Evolutionary conservation across 2,888 invertebrate genomes (phyloP).

Genomic region (Eupithecia centaureata): DNA sequence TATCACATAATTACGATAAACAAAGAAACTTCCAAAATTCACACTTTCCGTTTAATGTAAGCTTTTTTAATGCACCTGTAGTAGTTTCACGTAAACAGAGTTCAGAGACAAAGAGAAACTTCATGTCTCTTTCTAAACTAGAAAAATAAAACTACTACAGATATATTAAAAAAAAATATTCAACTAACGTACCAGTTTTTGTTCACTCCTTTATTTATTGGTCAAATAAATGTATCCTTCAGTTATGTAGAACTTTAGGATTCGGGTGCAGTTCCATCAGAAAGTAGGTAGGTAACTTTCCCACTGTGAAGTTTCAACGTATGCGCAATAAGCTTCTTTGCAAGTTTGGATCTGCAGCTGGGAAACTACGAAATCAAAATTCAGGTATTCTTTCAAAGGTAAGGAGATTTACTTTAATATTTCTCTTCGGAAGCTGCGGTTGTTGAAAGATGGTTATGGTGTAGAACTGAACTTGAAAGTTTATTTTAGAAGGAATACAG

Average conservation of each 20-base stretch:
- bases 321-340: slow-evolving; percentile 34
- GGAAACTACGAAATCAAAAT: slow-evolving; percentile 41
- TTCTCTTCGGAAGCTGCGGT: slow-evolving; percentile 50
- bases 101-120: too few species aligned
- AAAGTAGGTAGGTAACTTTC: slow-evolving; percentile 9
- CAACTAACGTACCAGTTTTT: too few species aligned
- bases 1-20: too few species aligned
- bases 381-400: slow-evolving; percentile 51
- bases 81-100: too few species aligned
- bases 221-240: not conserved
- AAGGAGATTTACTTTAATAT: slow-evolving; percentile 68
- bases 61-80: too few species aligned
- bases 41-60: too few species aligned
- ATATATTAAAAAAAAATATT: too few species aligned
- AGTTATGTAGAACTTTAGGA: not conserved
- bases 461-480: slow-evolving; percentile 19
- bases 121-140: too few species aligned
- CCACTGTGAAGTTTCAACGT: slow-evolving; percentile 19
- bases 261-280: not conserved
- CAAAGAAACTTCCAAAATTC: too few species aligned
- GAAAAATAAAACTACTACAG: too few species aligned
- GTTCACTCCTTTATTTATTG: too few species aligned
- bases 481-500: not conserved
- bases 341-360: slow-evolving; percentile 50
- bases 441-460: not conserved